Percentiles rank a stretch among this genome's conserved stretches.
These are phyloP conservation scores for Cassiopea xamachana DNA, from an alignment of 30 jellyfish, hydroid and myxozoan genomes.

Conservation along the genomic window DNA sequence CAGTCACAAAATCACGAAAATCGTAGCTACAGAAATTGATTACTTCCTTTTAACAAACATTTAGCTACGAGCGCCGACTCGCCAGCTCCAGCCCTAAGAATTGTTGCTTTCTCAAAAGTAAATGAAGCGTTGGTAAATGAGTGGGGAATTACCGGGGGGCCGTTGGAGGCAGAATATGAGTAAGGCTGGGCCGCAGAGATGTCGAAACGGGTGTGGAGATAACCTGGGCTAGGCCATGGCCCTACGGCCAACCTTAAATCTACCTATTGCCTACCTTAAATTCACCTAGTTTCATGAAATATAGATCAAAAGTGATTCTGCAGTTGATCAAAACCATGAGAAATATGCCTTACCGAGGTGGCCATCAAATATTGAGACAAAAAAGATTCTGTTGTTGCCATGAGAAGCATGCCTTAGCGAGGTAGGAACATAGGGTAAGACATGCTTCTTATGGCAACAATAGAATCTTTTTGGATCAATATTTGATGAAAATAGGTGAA, in stretches of 20 bases:
- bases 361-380: not conserved
- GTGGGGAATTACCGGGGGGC: too few species aligned
- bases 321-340: not conserved
- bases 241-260: not conserved
- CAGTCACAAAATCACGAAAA: too few species aligned
- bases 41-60: too few species aligned
- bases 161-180: too few species aligned
- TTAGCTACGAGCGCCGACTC: too few species aligned
- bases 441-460: not conserved
- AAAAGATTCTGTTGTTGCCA: not conserved
- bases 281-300: not conserved
- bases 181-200: too few species aligned
- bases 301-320: not conserved
- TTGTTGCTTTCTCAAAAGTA: too few species aligned
- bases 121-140: too few species aligned
- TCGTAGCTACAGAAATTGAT: too few species aligned
- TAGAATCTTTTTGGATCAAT: not conserved
- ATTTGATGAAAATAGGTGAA: not conserved
- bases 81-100: too few species aligned
- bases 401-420: not conserved
- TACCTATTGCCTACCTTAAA: not conserved
- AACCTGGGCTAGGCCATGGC: not conserved
- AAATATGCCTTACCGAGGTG: not conserved
- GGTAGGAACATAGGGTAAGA: not conserved
- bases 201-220: not conserved